Base-by-base conservation (phyloP, 2,113 vertebrate species). In the Microcebus lehilahytsara region DNA sequence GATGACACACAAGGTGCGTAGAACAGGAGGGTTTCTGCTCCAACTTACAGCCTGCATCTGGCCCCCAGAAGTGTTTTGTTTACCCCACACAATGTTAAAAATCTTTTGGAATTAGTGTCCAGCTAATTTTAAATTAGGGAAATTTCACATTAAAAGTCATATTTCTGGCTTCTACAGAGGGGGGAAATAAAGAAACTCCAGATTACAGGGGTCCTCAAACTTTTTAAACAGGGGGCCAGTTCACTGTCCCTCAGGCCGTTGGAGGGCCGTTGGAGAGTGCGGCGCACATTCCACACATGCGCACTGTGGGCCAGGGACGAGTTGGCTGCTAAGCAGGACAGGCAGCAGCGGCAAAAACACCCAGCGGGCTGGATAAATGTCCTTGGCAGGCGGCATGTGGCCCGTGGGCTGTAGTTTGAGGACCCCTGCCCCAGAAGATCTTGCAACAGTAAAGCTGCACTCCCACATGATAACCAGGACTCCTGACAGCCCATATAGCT, bases 21-120 rank as follows among this genome's bases (percentile, higher is more conserved):
- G 46, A 86, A 12, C 22, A 49, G 32, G 53, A 88, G 7, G 25
- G n/a, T 78, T 85, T 75, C 79, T 94, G 89, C 56, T 62, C 60
- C 19, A 20, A 42, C 34, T 75, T 32, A 27, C 16, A 51, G 69
- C 34, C 40, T 40, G 34, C 60, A 22, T 78, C 78, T 67, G 72
- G 53, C 23, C 4, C 49, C 37, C 19, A 37, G 30, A 93, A 40
- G 8, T 49, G 19, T 79, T 86, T 71, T 60, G 32, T 91, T 94
- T 34, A 72, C 14, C 8, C 4, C 19, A 42, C 4, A n/a, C 5
- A 46, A 13, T 14, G 46, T 78, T 83, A 89, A 34, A 56, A 23
- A 11, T 40, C 32, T 62, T 87, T 95, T 60, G n/a, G 27, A 85
- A 40, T 77, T 92, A 49, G n/a, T 78, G n/a, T 30, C 20, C 32